Evolutionary conservation across 2,113 vertebrate genomes (phyloP), one percentile per base, ranked within the genome.

Genomic region (Prolemur simus): DNA sequence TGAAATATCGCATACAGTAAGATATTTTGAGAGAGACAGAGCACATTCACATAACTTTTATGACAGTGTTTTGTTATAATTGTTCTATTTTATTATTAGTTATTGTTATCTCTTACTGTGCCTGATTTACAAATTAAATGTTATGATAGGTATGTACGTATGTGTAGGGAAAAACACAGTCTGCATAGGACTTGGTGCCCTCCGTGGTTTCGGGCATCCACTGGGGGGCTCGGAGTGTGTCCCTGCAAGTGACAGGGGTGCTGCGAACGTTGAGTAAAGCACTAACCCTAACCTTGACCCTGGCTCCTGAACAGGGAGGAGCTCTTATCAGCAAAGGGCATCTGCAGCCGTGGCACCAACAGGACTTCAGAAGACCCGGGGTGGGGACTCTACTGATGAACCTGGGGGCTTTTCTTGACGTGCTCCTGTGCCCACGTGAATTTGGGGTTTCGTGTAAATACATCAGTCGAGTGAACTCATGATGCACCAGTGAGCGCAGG

Each of bases 331-430:
- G 8, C 25, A n/a, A 39, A 39, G 34, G 32, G 15, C 47, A 6
- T 5, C 32, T 29, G 2, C 29, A n/a, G 18, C 45, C 15, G 1
- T 4, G 17, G 45, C 15, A 5, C 5, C 45, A 32, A 8, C 0
- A 7, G 74, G 45, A 20, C 74, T 77, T 7, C 0, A 1, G 29
- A 15, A 54, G 78, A 27, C 25, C 37, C 54, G 34, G 20, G 52
- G 21, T 7, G 17, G 20, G 42, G 60, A 3, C 29, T 64, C 15
- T 29, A 34, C 45, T 4, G 4, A 25, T 3, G 25, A 49, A 32
- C 27, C 15, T 14, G 27, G 73, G 73, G 13, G 6, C 25, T 8
- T 76, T 84, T 34, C 39, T 64, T 8, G 5, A 32, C 29, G 42
- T 66, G 12, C 42, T 34, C 29, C 29, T 5, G 60, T 29, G 29